Evolutionary conservation across 2,113 vertebrate genomes (phyloP).

Genomic region (Tupaia tana): DNA sequence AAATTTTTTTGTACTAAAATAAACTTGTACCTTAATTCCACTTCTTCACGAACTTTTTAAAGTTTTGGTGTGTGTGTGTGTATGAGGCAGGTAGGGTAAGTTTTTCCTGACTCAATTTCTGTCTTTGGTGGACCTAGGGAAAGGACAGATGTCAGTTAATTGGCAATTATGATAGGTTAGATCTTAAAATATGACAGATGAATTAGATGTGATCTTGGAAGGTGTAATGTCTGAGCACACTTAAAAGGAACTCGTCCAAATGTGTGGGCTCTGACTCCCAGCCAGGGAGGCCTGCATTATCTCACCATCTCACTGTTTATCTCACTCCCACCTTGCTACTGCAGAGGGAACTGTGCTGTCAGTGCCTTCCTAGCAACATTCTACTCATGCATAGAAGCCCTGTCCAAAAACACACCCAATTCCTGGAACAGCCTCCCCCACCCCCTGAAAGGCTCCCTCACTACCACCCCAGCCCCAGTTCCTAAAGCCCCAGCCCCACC

Average conservation of each 20-base stretch:
- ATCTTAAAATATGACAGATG: background rate
- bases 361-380: background rate
- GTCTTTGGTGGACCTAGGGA: background rate
- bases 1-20: no score
- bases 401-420: constrained; percentile 50
- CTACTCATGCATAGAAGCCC: background rate
- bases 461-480: background rate
- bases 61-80: background rate
- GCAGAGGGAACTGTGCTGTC: background rate
- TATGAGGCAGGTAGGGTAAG: background rate
- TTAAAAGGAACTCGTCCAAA: background rate
- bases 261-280: background rate
- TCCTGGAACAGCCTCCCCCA: constrained; percentile 38
- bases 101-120: background rate
- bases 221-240: background rate
- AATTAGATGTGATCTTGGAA: background rate
- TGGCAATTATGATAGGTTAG: background rate
- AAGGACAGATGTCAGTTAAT: background rate
- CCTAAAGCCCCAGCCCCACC: background rate
- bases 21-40: no score
- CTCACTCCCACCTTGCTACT: background rate
- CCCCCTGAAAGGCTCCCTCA: background rate
- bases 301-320: background rate
- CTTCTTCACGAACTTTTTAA: no score
- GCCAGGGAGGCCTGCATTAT: background rate